Evolutionary conservation across 2,888 invertebrate species (phyloP).

Genomic region (Adelognathus sp.): DNA sequence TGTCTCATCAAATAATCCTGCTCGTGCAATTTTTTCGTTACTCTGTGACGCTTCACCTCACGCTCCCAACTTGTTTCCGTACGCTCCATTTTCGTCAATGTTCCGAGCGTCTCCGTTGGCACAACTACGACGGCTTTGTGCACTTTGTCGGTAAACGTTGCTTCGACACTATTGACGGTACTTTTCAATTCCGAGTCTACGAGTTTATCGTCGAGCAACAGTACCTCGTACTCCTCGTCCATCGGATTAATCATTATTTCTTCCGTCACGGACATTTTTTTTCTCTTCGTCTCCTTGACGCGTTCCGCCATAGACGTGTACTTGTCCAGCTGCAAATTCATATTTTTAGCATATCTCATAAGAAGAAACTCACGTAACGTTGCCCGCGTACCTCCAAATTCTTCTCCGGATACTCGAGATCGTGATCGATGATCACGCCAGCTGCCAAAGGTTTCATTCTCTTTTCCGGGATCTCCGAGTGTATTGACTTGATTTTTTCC

Average conservation of each 20-base stretch:
- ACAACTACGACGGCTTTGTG: constrained; percentile 42
- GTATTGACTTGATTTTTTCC: constrained; percentile 79
- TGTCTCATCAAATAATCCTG: constrained; percentile 86
- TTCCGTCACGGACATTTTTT: constrained; percentile 58
- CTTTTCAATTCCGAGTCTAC: constrained; percentile 56
- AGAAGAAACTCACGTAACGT: not conserved
- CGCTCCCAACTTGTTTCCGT: constrained; percentile 82
- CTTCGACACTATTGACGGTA: constrained; percentile 61
- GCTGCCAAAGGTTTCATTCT: constrained; percentile 81
- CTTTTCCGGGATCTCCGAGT: constrained; percentile 83
- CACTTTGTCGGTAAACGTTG: constrained; percentile 45
- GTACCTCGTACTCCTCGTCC: constrained; percentile 74
- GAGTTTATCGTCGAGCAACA: constrained; percentile 68
- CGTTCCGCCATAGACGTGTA: constrained; percentile 70
- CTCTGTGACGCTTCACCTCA: constrained; percentile 83
- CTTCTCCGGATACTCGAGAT: constrained; percentile 84
- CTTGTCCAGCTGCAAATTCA: constrained; percentile 69
- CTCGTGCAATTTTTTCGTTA: constrained; percentile 84
- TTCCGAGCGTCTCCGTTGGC: constrained; percentile 67
- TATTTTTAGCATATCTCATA: no score
- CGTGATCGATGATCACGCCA: constrained; percentile 82
- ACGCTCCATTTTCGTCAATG: constrained; percentile 77
- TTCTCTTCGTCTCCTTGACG: constrained; percentile 66
- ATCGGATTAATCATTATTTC: constrained; percentile 53
- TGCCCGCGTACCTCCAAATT: constrained; percentile 81